Conservation (phyloP, 2,888 invertebrate species). For the Lordiphosa andalusiaca region DNA sequence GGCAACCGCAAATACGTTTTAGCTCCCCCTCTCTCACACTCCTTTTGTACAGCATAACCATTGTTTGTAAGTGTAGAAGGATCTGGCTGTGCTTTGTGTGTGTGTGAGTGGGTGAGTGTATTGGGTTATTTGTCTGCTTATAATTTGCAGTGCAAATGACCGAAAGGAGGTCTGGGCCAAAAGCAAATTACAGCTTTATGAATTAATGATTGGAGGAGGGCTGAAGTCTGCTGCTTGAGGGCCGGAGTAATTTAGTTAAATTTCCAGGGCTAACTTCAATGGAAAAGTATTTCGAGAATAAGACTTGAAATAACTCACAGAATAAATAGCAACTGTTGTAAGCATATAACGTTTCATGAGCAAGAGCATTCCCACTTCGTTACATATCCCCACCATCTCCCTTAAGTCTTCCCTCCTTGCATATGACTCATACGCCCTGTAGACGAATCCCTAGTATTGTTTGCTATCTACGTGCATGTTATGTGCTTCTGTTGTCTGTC, state of each 20-base stretch:
- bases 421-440: slow-evolving; percentile 38
- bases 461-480: slow-evolving; percentile 2
- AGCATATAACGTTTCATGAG: no score
- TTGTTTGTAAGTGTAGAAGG: slow-evolving; percentile 37
- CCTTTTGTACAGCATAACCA: slow-evolving; percentile 40
- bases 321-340: no score
- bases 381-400: no score
- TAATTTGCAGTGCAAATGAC: slow-evolving; percentile 57
- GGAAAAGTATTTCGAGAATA: no score
- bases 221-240: neutral
- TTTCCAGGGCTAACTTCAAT: slow-evolving; percentile 14
- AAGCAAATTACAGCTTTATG: slow-evolving; percentile 61
- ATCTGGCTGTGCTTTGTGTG: slow-evolving; percentile 7
- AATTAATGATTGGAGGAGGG: slow-evolving; percentile 56
- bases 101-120: slow-evolving; percentile 10
- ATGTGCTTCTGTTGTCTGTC: no score
- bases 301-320: no score
- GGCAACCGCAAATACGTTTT: slow-evolving; percentile 64
- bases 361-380: neutral
- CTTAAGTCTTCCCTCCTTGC: neutral
- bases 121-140: slow-evolving; percentile 53
- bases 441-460: slow-evolving; percentile 9
- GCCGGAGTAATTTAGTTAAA: slow-evolving; percentile 29
- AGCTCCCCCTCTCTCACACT: slow-evolving; percentile 12
- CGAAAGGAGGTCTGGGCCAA: slow-evolving; percentile 47